Base-by-base conservation (phyloP, 2,113 vertebrate species). In the Prunella himalayana region DNA sequence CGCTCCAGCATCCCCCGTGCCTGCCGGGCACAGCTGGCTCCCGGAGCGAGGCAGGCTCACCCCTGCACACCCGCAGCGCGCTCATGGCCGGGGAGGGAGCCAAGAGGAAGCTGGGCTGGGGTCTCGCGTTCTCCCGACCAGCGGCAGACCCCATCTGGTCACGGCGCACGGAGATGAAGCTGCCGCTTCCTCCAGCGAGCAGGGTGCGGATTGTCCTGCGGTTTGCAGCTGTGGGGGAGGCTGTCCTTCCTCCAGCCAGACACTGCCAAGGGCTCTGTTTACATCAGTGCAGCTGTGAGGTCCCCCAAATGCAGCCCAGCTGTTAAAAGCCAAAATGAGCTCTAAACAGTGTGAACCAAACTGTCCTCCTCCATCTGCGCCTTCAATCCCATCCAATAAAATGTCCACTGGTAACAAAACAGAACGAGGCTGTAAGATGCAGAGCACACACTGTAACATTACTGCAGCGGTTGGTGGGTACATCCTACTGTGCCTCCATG, bases 261-360 rank as follows among this genome's bases (percentile, higher is more conserved):
- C 80, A 22, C 14, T 1, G 0, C 17, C 0, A 6, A 69, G 66
- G n/a, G 39, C 35, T 94, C 85, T 90, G 92, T 79, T 92, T 82
- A 88, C 76, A 77, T 82, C 90, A 53, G 6, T 31, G 89, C 89
- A 96, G 93, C 92, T 95, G 91, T 70, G 70, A 94, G 85, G 42
- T 82, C 59, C 60, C 45, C 35, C 90, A 86, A 83, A 90, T 50
- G 72, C 68, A 41, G 90, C 56, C 89, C 92, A 96, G 91, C 64
- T 92, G 82, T 24, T 81, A 18, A 45, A 88, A 93, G 68, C 82
- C 68, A 57, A 68, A 89, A 86, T 19, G 75, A 91, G 54, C 41
- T 94, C 64, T 60, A 71, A 92, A 61, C 8, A 95, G 63, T 33
- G 75, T 41, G 82, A 96, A 80, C 70, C 27, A 19, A 96, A 51